phyloP scores from a whole-genome alignment of 1,140 invertebrate species.

The Lithobius niger region DNA sequence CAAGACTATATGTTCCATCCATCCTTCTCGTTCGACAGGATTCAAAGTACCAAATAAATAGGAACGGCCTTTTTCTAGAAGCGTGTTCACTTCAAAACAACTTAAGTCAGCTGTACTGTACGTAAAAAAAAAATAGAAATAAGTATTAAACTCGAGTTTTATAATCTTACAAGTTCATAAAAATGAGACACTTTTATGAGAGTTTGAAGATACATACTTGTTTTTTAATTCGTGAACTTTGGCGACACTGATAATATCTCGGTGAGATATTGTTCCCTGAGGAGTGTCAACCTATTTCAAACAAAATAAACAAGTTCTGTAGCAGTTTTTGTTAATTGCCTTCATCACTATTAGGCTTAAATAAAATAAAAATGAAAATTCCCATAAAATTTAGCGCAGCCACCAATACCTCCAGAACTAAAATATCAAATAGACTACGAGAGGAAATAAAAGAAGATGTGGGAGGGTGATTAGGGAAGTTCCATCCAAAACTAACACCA shows the following conservation, averaged over 20 bases:
- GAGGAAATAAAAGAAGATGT: too few relatives aligned
- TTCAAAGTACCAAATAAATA: conserved; percentile 3
- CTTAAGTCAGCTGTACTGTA: neutral
- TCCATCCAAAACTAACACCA: too few relatives aligned
- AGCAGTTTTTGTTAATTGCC: too few relatives aligned
- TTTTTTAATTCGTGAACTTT: neutral
- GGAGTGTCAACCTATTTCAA: neutral
- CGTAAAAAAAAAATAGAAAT: neutral
- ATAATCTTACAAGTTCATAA: neutral
- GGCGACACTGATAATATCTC: conserved; percentile 3
- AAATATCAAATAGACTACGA: too few relatives aligned
- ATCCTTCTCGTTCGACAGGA: conserved; percentile 1
- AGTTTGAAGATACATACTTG: neutral
- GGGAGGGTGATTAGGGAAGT: too few relatives aligned
- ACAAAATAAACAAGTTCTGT: neutral
- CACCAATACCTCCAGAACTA: too few relatives aligned
- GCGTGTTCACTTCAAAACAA: conserved; percentile 9
- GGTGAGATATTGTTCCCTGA: neutral
- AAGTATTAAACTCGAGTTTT: neutral
- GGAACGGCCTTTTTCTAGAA: neutral
- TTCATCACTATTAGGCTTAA: neutral
- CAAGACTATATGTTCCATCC: conserved; percentile 8
- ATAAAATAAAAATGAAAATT: neutral
- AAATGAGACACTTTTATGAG: neutral
- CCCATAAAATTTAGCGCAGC: too few relatives aligned